phyloP scores from a whole-genome alignment of 2,113 vertebrate species.

The Panthera leo region DNA sequence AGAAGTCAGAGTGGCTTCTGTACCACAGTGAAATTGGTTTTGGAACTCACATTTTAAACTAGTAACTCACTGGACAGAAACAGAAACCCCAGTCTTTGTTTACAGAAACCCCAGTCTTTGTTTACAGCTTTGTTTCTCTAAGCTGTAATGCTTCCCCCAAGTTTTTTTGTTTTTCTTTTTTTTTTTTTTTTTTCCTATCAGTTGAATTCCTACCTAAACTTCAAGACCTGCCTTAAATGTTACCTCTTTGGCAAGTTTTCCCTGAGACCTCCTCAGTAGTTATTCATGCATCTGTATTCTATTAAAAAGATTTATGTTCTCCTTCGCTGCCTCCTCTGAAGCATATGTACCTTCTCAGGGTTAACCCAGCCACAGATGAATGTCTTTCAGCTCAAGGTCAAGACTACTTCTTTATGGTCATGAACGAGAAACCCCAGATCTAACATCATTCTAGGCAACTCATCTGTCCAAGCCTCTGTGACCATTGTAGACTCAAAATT shows the following conservation, averaged over 20 bases:
- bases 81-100: background rate
- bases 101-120: background rate
- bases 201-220: background rate
- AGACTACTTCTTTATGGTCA: background rate
- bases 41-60: background rate
- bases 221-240: background rate
- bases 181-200: background rate
- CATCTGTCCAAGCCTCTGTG: background rate
- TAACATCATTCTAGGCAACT: background rate
- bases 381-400: background rate
- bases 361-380: background rate
- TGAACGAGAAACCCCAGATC: background rate
- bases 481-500: background rate
- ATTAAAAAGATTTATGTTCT: background rate
- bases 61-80: background rate
- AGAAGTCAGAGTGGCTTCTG: background rate
- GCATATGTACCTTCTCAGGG: background rate
- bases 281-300: background rate
- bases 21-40: background rate
- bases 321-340: background rate
- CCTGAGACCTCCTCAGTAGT: background rate
- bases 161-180: background rate
- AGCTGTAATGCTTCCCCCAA: background rate
- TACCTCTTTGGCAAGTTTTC: background rate
- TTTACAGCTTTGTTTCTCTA: background rate